phyloP scores from a whole-genome alignment of 2,888 invertebrate species.

The Chydorus sphaericus region DNA sequence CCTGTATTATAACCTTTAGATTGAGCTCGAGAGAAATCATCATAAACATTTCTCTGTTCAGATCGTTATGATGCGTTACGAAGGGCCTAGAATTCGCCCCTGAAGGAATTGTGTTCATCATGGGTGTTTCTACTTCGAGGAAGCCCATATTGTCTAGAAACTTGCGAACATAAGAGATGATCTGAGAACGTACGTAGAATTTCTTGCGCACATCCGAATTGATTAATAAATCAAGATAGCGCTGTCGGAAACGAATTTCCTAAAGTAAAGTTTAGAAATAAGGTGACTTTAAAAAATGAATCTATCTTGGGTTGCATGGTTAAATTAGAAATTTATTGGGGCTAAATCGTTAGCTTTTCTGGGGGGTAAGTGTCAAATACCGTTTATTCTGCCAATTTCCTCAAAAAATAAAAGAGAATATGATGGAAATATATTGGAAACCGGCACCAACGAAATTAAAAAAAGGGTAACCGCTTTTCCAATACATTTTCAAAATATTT shows the following conservation, averaged over 20 bases:
- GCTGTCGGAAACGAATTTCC: conserved; percentile 85
- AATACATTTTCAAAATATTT: no score
- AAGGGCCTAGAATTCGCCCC: conserved; percentile 99
- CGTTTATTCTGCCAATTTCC: no score
- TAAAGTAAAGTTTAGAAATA: conserved; percentile 22
- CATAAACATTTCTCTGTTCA: conserved; percentile 94
- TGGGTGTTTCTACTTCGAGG: conserved; percentile 95
- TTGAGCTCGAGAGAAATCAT: conserved; percentile 96
- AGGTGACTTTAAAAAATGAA: background rate
- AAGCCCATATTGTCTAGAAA: conserved; percentile 86
- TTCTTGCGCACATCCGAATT: conserved; percentile 83
- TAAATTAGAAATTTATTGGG: background rate
- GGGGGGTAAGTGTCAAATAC: no score
- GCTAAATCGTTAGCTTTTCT: no score
- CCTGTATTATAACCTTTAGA: conserved; percentile 51
- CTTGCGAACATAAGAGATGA: conserved; percentile 70
- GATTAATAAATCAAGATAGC: conserved; percentile 89
- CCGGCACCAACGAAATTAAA: no score
- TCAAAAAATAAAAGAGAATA: no score
- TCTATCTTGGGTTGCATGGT: background rate
- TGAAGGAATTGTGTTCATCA: conserved; percentile 99
- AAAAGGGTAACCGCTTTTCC: no score
- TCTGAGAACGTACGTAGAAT: conserved; percentile 68
- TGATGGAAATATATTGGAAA: no score
- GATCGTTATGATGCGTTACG: conserved; percentile 94